Base-by-base conservation (phyloP, 2,113 vertebrate species). In the Chlamydotis undulata region DNA sequence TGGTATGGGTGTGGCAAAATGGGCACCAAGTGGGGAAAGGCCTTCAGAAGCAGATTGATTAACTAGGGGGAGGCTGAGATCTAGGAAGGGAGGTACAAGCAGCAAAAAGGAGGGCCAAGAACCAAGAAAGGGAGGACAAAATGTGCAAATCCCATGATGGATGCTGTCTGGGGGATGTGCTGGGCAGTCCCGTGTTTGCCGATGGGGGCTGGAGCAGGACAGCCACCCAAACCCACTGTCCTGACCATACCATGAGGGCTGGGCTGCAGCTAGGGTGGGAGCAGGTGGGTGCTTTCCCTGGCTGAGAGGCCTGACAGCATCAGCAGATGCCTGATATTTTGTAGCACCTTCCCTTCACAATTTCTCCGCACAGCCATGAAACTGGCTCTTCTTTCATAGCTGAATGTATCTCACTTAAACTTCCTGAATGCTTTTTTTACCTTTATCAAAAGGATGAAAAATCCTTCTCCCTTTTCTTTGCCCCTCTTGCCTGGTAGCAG, bases 21-120 rank as follows among this genome's bases (percentile, higher is more conserved):
- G 6, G 6, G 35, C 28, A 15, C 22, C 22, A 53, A 13, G 6
- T 0, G 1, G 24, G 2, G 1, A 76, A 67, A 2, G 2, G 31
- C 19, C 15, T 81, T 84, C 41, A 68, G 39, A 35, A 63, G 19
- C 53, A 69, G 14, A 3, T 14, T 83, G 55, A 55, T 15, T 67
- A 41, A 50, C 10, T 4, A 2, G 3, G 3, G 5, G 5, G 4
- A 80, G 10, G 7, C n/a, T 80, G 25, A 7, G n/a, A 9, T 35
- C 22, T 73, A 19, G 37, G 41, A 61, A 69, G 10, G 21, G 21
- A 74, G 21, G 17, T 19, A 31, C 12, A 45, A 74, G 21, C 1
- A 4, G 35, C 12, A 60, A 77, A 93, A 93, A 94, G 14, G 5
- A 84, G 10, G 8, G 4, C 9, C 9, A 35, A n/a, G 47, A 60